Evolutionary conservation across 2,888 invertebrate species (phyloP), one percentile per base, ranked within the genome.

Genomic region (Lordiphosa andalusiaca): DNA sequence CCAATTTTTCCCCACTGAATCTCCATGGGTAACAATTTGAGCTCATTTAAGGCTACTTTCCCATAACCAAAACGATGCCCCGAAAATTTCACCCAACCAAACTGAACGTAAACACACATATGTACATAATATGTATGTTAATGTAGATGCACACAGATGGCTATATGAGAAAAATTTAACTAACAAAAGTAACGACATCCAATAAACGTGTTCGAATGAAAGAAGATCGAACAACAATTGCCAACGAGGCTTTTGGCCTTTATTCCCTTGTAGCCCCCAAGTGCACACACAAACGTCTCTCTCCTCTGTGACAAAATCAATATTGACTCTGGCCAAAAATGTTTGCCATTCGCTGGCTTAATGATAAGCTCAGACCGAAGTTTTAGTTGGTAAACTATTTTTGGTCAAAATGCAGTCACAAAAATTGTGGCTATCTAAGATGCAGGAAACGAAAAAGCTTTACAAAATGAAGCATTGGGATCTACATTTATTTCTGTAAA

Each of bases 11-110:
- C 9, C 9, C 30, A 30, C 30, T 9, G 3, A 30, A 3, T 10
- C 30, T 7, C 30, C 30, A 0, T 10, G 10, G 30, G 9, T 30
- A 30, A 30, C 30, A 30, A 9, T 30, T 30, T 30, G 10, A 30
- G 9, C 30, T 30, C 10, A 30, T 30, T 30, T 10, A 48, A 58
- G 48, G 58, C 58, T 48, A 58, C 58, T 58, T 58, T 58, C 58
- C 58, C 58, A 58, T 58, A 58, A 57, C 58, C 48, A 49, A 59
- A 49, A 48, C 37, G 58, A 41, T 58, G 46, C 52, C 48, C 52
- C 51, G 52, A 40, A 60, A 46, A 49, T 60, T 60, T 46, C 61
- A 60, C 60, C 53, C 16, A 30, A 30, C 30, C 10, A 30, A 30
- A 30, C 30, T 30, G 0, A 30, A 10, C 10, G 9, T 10, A 40